A percentile compares a stretch with the other conserved stretches of the same genome.
Conservation (phyloP, 2,888 invertebrate species). For the Tetheella fluctuosa region DNA sequence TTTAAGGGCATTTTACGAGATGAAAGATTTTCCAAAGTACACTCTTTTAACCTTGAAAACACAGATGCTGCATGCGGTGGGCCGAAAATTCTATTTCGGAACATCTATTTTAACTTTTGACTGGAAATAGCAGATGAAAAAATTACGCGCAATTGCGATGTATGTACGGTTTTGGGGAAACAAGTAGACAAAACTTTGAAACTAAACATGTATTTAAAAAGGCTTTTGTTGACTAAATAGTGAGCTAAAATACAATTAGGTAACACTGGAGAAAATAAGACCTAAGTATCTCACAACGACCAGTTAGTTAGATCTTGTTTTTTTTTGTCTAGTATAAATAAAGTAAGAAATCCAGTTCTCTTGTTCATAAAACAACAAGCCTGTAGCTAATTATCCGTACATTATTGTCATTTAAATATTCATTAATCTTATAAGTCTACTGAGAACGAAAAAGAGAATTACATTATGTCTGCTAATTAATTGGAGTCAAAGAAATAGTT, state of each 20-base stretch:
- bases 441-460: neutral
- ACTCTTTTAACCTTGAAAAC: conserved; percentile 13
- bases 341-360: neutral
- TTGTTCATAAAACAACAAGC: conserved; percentile 1
- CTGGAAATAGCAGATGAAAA: conserved; percentile 12
- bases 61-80: conserved; percentile 10
- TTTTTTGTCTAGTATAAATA: neutral
- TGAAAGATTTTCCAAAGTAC: conserved; percentile 13
- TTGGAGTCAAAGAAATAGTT: conserved; percentile 3
- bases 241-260: no score
- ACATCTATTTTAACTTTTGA: conserved; percentile 6
- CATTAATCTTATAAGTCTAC: neutral
- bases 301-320: neutral
- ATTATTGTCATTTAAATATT: neutral
- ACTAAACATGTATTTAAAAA: neutral
- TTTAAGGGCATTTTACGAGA: conserved; percentile 60
- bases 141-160: neutral
- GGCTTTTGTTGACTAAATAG: neutral
- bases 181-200: neutral
- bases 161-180: conserved; percentile 2
- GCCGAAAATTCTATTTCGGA: conserved; percentile 7
- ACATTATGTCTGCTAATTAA: neutral
- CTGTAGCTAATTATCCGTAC: neutral
- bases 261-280: no score
- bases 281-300: neutral